Evolutionary conservation across 2,888 invertebrate species (phyloP).

Genomic region (Andrena camellia): DNA sequence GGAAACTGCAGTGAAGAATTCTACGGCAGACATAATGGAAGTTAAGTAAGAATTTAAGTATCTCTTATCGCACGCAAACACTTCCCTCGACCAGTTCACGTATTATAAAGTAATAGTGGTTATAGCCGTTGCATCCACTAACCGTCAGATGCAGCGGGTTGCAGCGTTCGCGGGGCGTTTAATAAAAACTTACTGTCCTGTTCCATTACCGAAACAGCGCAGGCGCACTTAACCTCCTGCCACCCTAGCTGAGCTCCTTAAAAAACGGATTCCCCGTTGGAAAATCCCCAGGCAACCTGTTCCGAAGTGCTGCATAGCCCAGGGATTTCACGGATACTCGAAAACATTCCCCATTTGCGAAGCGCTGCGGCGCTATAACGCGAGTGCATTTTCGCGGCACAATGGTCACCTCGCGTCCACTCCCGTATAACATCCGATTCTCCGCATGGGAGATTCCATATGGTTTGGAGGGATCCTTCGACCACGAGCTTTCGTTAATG

Average conservation of each 20-base stretch:
- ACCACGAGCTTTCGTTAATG: conserved; percentile 49
- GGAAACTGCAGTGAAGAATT: too few species aligned
- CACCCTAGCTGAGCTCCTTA: background rate
- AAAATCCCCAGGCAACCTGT: conserved; percentile 12
- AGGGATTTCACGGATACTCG: conserved; percentile 1
- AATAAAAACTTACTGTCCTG: conserved; percentile 3
- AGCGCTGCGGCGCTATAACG: background rate
- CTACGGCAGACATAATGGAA: too few species aligned
- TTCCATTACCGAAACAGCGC: conserved; percentile 11
- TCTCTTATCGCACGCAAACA: too few species aligned
- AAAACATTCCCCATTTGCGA: conserved; percentile 28
- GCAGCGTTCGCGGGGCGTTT: background rate
- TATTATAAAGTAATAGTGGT: background rate
- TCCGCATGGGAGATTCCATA: conserved; percentile 52
- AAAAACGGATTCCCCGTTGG: background rate
- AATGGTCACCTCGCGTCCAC: conserved; percentile 5
- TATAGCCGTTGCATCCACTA: background rate
- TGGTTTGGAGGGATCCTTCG: conserved; percentile 39
- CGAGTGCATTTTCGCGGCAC: conserved; percentile 13
- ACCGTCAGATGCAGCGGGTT: background rate
- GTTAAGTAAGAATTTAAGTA: too few species aligned
- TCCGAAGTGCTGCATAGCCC: background rate
- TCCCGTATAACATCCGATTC: conserved; percentile 41
- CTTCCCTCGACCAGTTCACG: background rate
- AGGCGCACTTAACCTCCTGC: background rate